Conservation (phyloP, 2,113 vertebrate species). For the Istiophorus platypterus region DNA sequence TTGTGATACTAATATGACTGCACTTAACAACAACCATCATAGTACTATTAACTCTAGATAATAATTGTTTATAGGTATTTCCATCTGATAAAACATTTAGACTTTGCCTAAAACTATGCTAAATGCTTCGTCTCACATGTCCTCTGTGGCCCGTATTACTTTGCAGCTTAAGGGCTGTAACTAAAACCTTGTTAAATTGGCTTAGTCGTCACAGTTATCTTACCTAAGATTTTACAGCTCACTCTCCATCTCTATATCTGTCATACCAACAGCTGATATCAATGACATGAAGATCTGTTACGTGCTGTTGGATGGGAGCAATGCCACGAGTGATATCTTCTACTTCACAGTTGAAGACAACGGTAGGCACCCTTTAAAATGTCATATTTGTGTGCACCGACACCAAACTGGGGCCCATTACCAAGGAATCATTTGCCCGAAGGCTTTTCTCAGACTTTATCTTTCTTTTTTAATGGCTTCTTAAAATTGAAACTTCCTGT, state of each 20-base stretch:
- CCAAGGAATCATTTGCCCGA: conserved; percentile 1
- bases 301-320: conserved; percentile 85
- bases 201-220: conserved; percentile 16
- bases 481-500: conserved; percentile 61
- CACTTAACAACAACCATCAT: neutral
- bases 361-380: conserved; percentile 80
- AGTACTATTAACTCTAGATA: neutral
- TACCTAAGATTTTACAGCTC: conserved; percentile 19
- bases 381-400: conserved; percentile 23
- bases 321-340: conserved; percentile 88
- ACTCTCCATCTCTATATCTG: conserved; percentile 41
- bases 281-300: conserved; percentile 90
- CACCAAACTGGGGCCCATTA: conserved; percentile 29
- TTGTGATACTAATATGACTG: neutral
- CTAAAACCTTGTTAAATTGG: conserved; percentile 39
- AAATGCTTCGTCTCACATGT: conserved; percentile 1
- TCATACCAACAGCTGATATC: conserved; percentile 84
- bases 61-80: conserved; percentile 4
- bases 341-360: conserved; percentile 89
- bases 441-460: conserved; percentile 28
- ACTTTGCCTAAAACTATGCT: conserved; percentile 1
- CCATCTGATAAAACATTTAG: neutral
- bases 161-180: conserved; percentile 36
- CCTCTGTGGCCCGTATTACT: neutral
- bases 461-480: conserved; percentile 55